Conservation (phyloP, 2,888 invertebrate species). For the Tuberolachnus salignus region DNA sequence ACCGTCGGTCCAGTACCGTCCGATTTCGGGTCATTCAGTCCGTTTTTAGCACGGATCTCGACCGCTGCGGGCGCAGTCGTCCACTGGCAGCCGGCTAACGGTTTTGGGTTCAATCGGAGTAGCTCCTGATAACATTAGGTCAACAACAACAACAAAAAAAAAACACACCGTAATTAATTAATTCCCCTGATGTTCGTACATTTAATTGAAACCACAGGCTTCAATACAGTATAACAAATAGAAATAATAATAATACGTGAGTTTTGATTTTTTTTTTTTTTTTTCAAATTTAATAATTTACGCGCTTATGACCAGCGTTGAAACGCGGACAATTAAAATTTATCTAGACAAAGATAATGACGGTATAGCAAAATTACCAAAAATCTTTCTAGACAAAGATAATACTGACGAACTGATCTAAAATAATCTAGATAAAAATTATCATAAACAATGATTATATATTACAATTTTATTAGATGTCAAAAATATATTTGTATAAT, state of each 20-base stretch:
- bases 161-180: not conserved
- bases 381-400: too few species aligned
- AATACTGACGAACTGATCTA: too few species aligned
- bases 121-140: slow-evolving; percentile 20
- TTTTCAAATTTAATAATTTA: too few species aligned
- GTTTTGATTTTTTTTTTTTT: too few species aligned
- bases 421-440: too few species aligned
- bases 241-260: too few species aligned
- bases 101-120: slow-evolving; percentile 32
- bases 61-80: not conserved
- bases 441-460: too few species aligned
- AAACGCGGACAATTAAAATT: not conserved
- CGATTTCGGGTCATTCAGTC: not conserved
- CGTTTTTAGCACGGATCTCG: not conserved
- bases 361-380: not conserved
- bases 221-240: too few species aligned
- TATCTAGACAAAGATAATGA: not conserved
- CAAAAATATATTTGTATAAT: too few species aligned
- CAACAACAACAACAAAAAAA: not conserved
- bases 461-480: too few species aligned
- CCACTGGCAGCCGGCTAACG: slow-evolving; percentile 33
- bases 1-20: not conserved
- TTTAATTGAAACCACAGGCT: too few species aligned
- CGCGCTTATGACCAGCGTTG: not conserved
- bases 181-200: not conserved